phyloP scores from a whole-genome alignment of 2,113 vertebrate species.

The Lota lota region DNA sequence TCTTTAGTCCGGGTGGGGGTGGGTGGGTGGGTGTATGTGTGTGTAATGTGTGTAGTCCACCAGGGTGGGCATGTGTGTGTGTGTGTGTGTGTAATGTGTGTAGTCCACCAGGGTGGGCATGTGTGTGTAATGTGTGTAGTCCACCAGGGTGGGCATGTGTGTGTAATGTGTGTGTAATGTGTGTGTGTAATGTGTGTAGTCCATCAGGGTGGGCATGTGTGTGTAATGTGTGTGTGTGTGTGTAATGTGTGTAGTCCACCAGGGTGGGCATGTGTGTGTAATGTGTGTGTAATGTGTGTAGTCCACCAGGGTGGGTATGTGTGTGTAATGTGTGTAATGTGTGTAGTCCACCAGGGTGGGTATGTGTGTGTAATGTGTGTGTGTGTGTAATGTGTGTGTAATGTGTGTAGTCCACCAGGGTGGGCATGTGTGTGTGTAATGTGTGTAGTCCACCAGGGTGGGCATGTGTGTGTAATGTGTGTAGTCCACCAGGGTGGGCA shows the following conservation, averaged over 20 bases:
- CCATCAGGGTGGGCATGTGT: constrained; percentile 92
- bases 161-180: too few species aligned
- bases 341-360: constrained; percentile 89
- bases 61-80: too few species aligned
- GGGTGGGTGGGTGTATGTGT: too few species aligned
- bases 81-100: too few species aligned
- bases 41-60: too few species aligned
- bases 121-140: constrained; percentile 82
- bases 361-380: constrained; percentile 79
- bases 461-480: neutral
- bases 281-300: constrained; percentile 55
- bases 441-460: neutral
- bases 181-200: constrained; percentile 73
- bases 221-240: too few species aligned
- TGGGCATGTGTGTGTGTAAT: neutral
- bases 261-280: constrained; percentile 94
- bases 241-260: constrained; percentile 79
- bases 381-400: too few species aligned
- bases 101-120: constrained; percentile 94
- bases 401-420: neutral
- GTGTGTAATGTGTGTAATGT: constrained; percentile 56
- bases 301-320: constrained; percentile 96
- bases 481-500: too few species aligned
- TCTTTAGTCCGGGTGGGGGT: too few species aligned
- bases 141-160: constrained; percentile 92